phyloP scores from a whole-genome alignment of 2,888 invertebrate species.

The Athalia cordata region DNA sequence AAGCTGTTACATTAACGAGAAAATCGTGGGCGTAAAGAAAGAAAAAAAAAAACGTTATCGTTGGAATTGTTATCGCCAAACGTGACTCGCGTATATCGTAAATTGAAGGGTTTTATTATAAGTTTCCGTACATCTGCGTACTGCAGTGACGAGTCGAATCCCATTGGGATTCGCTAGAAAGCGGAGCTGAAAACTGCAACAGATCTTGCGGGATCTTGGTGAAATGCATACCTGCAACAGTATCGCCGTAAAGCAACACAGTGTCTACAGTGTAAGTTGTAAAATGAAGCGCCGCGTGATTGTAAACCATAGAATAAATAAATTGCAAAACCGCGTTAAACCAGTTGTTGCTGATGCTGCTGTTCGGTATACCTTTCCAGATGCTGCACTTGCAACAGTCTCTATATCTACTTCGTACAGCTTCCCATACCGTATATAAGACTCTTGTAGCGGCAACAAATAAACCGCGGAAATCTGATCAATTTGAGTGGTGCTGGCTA shows the following conservation, averaged over 20 bases:
- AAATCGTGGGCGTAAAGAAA: too few species aligned
- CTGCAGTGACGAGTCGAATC: too few species aligned
- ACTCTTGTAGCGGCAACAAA: background rate
- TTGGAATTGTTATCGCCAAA: too few species aligned
- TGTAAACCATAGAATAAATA: conserved; percentile 37
- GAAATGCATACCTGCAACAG: background rate
- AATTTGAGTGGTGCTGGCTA: conserved; percentile 23
- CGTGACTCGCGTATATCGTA: too few species aligned
- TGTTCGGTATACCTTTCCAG: background rate
- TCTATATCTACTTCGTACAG: background rate
- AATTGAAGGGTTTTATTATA: too few species aligned
- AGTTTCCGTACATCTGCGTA: too few species aligned
- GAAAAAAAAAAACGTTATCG: too few species aligned
- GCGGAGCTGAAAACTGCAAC: background rate
- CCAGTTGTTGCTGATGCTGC: too few species aligned
- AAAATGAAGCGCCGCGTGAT: conserved; percentile 21
- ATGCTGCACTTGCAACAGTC: background rate
- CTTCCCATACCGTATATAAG: background rate
- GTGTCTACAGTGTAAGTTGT: conserved; percentile 30
- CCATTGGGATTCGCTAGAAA: too few species aligned
- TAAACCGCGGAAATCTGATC: conserved; percentile 32
- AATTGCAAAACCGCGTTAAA: conserved; percentile 31
- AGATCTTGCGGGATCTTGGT: background rate
- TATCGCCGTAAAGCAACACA: conserved; percentile 24
- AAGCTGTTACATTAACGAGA: too few species aligned